Evolutionary conservation across 2,888 invertebrate species (phyloP), one percentile per base, ranked within the genome.

Genomic region (Acronicta psi): DNA sequence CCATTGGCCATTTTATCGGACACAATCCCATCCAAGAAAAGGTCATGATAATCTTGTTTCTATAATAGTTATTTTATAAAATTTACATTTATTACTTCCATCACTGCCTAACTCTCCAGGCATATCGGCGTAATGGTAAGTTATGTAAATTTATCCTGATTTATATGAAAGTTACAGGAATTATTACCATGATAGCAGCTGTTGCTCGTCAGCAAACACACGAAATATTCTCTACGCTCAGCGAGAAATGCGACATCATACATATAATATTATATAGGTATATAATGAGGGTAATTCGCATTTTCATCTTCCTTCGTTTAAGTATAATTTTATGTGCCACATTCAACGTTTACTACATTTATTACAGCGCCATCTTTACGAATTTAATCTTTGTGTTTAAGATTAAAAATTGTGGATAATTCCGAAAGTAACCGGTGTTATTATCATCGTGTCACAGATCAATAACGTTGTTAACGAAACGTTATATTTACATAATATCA

Each of bases 401-500:
- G n/a, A 17, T 20, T 11, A 20, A n/a, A 46, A 36, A 14, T 23
- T 11, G 20, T 14, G 36, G 36, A 14, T 23, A 6, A 25, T 38
- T n/a, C 17, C 17, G 8, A 38, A 31, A 25, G 25, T 2, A 25
- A 10, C 10, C 23, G 1, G 5, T 11, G 11, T 13, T 14, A 34
- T 13, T 2, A 3, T 17, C 14, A 37, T 40, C 8, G 10, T 18
- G 45, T 59, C 9, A 37, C 16, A 10, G 17, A 16, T 20, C 46
- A 44, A 34, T 42, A 36, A 46, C 4, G 16, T 40, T 36, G 14
- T 17, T 41, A n/a, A 37, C 13, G 29, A 51, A 69, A 54, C 53
- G 31, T 53, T 54, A 54, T 2, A 43, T 64, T 54, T 57, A 17
- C 53, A 51, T 69, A 63, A 63, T 49, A 52, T 45, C 43, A 38